A percentile compares a stretch with the other conserved stretches of the same genome.
phyloP scores from a whole-genome alignment of 2,797 vertebrate genomes.

The Bradypodion pumilum region DNA sequence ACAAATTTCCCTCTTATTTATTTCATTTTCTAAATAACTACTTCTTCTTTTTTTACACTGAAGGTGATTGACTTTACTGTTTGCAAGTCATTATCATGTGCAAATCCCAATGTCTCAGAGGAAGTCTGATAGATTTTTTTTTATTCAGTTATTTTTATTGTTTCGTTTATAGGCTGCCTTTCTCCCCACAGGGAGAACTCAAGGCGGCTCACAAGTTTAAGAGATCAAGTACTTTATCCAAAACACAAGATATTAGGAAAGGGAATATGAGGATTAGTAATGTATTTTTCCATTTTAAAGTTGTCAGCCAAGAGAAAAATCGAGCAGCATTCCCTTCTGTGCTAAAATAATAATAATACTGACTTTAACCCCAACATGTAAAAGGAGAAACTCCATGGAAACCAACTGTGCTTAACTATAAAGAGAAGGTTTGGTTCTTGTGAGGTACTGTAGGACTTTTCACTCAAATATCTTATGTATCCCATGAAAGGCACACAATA shows the following conservation, averaged over 20 bases:
- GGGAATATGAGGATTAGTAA: slow-evolving; percentile 10
- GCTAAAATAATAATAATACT: slow-evolving; percentile 54
- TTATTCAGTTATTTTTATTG: too few species aligned
- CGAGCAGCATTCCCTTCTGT: slow-evolving; percentile 35
- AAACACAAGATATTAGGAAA: slow-evolving; percentile 44
- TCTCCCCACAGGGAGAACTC: too few species aligned
- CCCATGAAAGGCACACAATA: slow-evolving; percentile 34
- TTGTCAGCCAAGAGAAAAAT: slow-evolving; percentile 53
- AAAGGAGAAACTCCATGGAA: slow-evolving; percentile 52
- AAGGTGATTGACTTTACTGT: slow-evolving; percentile 32
- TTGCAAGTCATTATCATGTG: slow-evolving; percentile 51
- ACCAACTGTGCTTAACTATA: slow-evolving; percentile 67
- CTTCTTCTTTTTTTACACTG: slow-evolving; percentile 29
- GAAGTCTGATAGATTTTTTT: too few species aligned
- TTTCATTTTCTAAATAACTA: neutral
- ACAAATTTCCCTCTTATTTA: slow-evolving; percentile 14
- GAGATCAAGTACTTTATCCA: slow-evolving; percentile 41
- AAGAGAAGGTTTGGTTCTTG: slow-evolving; percentile 53
- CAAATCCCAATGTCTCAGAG: slow-evolving; percentile 44
- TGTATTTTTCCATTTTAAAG: slow-evolving; percentile 51
- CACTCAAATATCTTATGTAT: slow-evolving; percentile 48
- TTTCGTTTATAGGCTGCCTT: too few species aligned
- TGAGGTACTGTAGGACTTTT: slow-evolving; percentile 52
- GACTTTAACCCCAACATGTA: slow-evolving; percentile 42
- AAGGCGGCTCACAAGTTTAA: too few species aligned